Evolutionary conservation across 2,888 invertebrate genomes (phyloP), one percentile per base, ranked within the genome.

Genomic region (Napeogenes inachia): DNA sequence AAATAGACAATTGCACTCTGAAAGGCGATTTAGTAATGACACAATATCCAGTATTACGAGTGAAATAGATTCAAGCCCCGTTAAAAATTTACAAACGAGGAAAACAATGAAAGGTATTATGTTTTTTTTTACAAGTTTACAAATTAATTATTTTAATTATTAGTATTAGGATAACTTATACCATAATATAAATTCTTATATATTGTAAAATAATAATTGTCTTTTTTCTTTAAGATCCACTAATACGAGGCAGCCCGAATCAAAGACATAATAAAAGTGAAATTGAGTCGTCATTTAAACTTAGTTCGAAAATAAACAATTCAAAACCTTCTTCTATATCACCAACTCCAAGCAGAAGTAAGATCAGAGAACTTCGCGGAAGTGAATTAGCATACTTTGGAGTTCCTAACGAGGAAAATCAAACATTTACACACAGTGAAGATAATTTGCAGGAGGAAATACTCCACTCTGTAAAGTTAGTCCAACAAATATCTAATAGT

Each of bases 351-450:
- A 72, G 69, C 33, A 82, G 77, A 69, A 69, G 80, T 13, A 86
- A 83, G 75, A 80, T 85, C 4, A 83, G 93, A 68, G 89, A 92
- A 77, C 80, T 93, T 53, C 85, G 92, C 64, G 91, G 92, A 54
- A 93, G 92, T 67, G 93, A 93, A 72, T 81, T 93, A 56, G 92
- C 92, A 64, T 93, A 92, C 74, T 93, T 93, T 71, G 93, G 93
- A 38, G 73, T 87, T 21, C 74, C 77, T 56, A 75, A 77, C 50
- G 63, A 63, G 73, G 87, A 13, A 55, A 66, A 65, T 38, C 57
- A 63, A 50, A 66, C 65, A 50, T 59, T 47, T 50, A 63, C 65
- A 45, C 62, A 70, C 30, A 71, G 70, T 60, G 67, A 70, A 63
- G 76, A 73, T 56, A 77, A 80, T 60, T 74, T 77, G 57, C 73